phyloP scores from a whole-genome alignment of 2,888 invertebrate species.

The Venusia cambrica region DNA sequence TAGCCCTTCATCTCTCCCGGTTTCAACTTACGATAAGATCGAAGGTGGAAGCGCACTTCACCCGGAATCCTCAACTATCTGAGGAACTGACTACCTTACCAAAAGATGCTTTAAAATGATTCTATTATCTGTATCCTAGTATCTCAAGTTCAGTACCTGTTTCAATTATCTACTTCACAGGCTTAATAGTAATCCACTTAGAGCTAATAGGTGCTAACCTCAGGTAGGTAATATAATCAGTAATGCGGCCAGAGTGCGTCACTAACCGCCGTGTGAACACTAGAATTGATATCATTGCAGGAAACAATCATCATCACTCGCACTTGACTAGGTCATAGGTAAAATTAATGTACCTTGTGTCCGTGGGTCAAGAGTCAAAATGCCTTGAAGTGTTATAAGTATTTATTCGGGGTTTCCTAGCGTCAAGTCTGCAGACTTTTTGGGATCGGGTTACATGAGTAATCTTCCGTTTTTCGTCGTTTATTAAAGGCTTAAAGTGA shows the following conservation, averaged over 20 bases:
- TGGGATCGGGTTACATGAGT: too few species aligned
- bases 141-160: conserved; percentile 1
- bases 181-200: conserved; percentile 20
- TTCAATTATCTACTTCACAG: conserved; percentile 16
- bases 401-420: too few species aligned
- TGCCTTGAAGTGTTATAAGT: too few species aligned
- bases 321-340: conserved; percentile 27
- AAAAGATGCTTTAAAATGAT: conserved; percentile 18
- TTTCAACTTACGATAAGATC: too few species aligned
- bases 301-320: conserved; percentile 42
- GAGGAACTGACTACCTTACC: conserved; percentile 3
- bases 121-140: not conserved
- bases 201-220: conserved; percentile 14
- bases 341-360: conserved; percentile 9
- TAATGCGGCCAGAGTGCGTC: conserved; percentile 19
- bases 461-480: too few species aligned
- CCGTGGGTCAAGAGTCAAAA: too few species aligned
- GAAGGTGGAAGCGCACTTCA: too few species aligned
- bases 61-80: too few species aligned
- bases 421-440: too few species aligned
- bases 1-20: too few species aligned
- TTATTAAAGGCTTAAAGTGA: too few species aligned
- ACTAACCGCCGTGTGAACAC: conserved; percentile 26
- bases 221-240: conserved; percentile 14
- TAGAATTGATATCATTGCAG: conserved; percentile 52